phyloP scores from a whole-genome alignment of 1,140 invertebrate genomes.

The Ylistrum balloti region DNA sequence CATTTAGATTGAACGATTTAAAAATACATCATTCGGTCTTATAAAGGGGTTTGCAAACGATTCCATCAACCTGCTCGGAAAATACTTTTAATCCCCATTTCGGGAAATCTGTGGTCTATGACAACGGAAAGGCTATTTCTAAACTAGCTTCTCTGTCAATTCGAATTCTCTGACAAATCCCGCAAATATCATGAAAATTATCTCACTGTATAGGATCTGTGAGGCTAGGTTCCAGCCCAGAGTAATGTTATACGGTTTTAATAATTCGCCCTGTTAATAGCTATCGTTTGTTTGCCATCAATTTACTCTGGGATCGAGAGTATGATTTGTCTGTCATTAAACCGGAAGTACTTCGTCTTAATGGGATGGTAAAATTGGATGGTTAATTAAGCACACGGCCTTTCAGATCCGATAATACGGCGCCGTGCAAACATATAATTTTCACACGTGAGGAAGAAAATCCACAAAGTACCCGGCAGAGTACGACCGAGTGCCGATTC shows the following conservation, averaged over 20 bases:
- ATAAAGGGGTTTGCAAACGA: background rate
- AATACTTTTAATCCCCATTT: background rate
- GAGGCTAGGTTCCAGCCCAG: background rate
- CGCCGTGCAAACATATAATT: constrained; percentile 25
- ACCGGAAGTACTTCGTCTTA: constrained; percentile 37
- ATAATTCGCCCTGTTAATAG: constrained; percentile 12
- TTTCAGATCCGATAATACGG: background rate
- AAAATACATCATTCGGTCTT: constrained; percentile 14
- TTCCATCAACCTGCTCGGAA: constrained; percentile 11
- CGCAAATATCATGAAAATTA: background rate
- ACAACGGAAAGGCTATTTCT: background rate
- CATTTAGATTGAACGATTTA: constrained; percentile 15
- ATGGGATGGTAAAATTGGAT: background rate
- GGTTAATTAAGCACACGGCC: constrained; percentile 31
- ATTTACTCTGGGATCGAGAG: constrained; percentile 13
- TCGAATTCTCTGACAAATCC: background rate
- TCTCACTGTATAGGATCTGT: background rate
- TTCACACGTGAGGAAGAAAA: background rate
- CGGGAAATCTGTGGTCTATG: background rate
- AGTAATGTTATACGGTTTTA: constrained; percentile 2
- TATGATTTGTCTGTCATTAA: constrained; percentile 28
- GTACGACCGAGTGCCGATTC: background rate
- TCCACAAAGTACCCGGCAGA: constrained; percentile 14
- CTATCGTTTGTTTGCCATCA: constrained; percentile 22
- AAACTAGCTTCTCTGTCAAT: background rate